Evolutionary conservation across 37 sponge, comb jelly and placozoan genomes (phyloP), one percentile per base, ranked within the genome.

Genomic region (Oscarella lobularis): DNA sequence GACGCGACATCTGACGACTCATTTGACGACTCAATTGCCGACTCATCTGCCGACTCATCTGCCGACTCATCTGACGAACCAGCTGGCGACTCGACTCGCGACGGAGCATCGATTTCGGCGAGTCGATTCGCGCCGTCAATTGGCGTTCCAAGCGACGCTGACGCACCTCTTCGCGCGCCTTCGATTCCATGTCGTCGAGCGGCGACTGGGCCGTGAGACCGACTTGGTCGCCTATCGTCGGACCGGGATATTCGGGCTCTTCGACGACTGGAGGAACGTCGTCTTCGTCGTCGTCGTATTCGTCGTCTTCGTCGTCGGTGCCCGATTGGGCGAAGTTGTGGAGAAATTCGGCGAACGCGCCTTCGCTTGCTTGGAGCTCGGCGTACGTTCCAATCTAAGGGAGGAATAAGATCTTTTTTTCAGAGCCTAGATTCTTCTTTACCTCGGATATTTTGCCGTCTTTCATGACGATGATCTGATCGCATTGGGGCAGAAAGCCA

Each of bases 401-500:
- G 20, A 48, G 14, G 60, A 48, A 9, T 48, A 20, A 9, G 20
- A 27, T 48, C 60, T 48, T 48, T 20, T 9, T 48, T 20, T 27
- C 60, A 9, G 20, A 20, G 9, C 14, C 20, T 48, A 20, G 14
- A 48, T 48, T 27, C 60, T 48, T 48, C 4, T 20, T 14, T 4
- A 68, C 67, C 79, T 94, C 99, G 35, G 83, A 66, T 31, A 98
- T 88, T 66, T 37, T 67, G 0, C 99, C 99, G 9, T 83, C 83
- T 39, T 79, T 77, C 85, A 98, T 55, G 35, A 87, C 79, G 27
- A 87, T 77, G 9, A 98, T 80, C n/a, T 67, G 81, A 39, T 94
- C 92, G 79, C 94, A 90, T 48, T 98, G 88, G 6, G 95, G 88
- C 38, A 98, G 83, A 75, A 87, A 94, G 31, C 83, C 79, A 36